Evolutionary conservation across 1,140 invertebrate species (phyloP), one percentile per base, ranked within the genome.

Genomic region (Heliconius hermathena): DNA sequence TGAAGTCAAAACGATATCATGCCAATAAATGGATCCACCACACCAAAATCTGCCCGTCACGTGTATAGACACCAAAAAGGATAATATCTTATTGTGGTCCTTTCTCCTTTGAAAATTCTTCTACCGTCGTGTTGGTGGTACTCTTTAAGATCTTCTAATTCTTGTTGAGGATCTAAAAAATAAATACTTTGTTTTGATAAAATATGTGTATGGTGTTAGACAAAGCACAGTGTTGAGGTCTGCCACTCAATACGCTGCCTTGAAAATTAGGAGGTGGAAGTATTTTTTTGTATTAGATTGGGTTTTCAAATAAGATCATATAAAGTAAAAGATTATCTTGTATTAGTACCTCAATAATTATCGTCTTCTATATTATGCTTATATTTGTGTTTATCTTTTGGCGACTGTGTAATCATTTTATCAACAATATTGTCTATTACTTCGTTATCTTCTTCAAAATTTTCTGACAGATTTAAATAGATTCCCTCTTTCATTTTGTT

Each of bases 21-120:
- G 81, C 85, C 88, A 90, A 49, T 92, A 90, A 8, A 94, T 79
- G 0, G 82, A 85, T 0, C 91, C 93, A 8, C 93, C 93, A 41
- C 93, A 94, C 91, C 91, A 93, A 75, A 94, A 94, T n/a, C 90
- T 83, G 0, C 91, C 91, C 88, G 91, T 88, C 6, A 94, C 82
- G 38, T 93, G 91, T 2, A 94, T 78, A 0, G 93, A 94, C 1
- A 88, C 91, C 90, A 94, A 78, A 93, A 94, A 0, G 93, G 91
- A 38, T 90, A 93, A 72, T 90, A 84, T 78, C 84, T 85, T 46
- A 94, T 84, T 1, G 87, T 89, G 0, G 93, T 91, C 9, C 90
- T 77, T 74, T 93, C 89, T 13, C 93, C 93, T 75, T 85, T 89
- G 72, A 84, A 94, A 13, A 94, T 86, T 13, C 93, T 87, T 16